Evolutionary conservation across 1,140 invertebrate species (phyloP).

Genomic region (Diploscapter pachys): DNA sequence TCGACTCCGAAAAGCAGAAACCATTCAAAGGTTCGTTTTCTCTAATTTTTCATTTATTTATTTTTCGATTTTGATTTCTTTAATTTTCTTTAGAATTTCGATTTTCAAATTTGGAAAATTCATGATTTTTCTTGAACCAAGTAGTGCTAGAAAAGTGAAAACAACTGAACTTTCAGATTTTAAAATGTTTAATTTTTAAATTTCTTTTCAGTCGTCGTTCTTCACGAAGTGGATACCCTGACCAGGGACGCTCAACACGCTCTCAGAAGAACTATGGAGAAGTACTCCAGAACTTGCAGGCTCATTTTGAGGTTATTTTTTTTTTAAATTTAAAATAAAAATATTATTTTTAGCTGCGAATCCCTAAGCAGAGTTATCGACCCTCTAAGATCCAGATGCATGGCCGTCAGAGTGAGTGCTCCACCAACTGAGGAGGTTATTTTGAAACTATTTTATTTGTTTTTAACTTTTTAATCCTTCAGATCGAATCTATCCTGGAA

Average conservation of each 20-base stretch:
- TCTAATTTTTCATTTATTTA: not conserved
- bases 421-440: slow-evolving; percentile 76
- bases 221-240: slow-evolving; percentile 92
- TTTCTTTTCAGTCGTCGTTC: slow-evolving; percentile 73
- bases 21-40: slow-evolving; percentile 79
- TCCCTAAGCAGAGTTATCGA: slow-evolving; percentile 90
- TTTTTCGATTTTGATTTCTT: too few relatives aligned
- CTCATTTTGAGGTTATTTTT: slow-evolving; percentile 67
- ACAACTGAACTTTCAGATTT: slow-evolving; percentile 10
- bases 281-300: slow-evolving; percentile 90
- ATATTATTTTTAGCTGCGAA: slow-evolving; percentile 74
- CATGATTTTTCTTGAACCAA: too few relatives aligned
- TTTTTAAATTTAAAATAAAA: too few relatives aligned
- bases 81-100: slow-evolving; percentile 13
- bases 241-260: slow-evolving; percentile 97
- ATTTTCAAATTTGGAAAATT: not conserved
- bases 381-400: slow-evolving; percentile 87
- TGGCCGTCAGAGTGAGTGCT: slow-evolving; percentile 82
- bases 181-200: too few relatives aligned
- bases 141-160: not conserved
- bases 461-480: not conserved
- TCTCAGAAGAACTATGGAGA: slow-evolving; percentile 95
- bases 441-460: not conserved
- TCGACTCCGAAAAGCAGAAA: slow-evolving; percentile 71
- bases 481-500: not conserved